These are phyloP conservation scores for Nycteola revayana DNA, from an alignment of 2,888 invertebrate species.

Conservation along the genomic window DNA sequence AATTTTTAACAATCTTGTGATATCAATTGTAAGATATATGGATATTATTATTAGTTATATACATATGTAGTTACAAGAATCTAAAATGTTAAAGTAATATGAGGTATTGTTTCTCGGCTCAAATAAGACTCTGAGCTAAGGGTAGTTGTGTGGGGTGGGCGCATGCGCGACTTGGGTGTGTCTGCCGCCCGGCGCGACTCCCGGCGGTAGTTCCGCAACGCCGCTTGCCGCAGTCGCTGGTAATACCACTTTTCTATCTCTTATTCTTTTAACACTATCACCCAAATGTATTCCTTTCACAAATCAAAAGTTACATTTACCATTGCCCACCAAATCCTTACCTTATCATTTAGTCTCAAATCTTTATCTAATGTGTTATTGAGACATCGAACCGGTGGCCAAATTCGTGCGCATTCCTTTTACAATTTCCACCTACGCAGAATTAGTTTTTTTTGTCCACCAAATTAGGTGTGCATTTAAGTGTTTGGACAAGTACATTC, in stretches of 20 bases:
- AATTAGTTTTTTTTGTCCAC: slow-evolving; percentile 37
- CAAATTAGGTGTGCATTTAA: slow-evolving; percentile 12
- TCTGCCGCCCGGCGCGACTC: slow-evolving; percentile 53
- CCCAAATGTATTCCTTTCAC: too few relatives aligned
- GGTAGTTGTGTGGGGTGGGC: slow-evolving; percentile 43
- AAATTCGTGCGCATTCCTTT: slow-evolving; percentile 51
- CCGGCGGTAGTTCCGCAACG: slow-evolving; percentile 66
- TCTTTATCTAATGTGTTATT: slow-evolving; percentile 19
- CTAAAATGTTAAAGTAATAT: slow-evolving; percentile 24
- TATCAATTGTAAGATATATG: too few relatives aligned
- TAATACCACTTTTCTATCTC: slow-evolving; percentile 37
- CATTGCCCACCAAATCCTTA: slow-evolving; percentile 5
- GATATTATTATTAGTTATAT: too few relatives aligned
- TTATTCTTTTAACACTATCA: too few relatives aligned
- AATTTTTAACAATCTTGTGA: too few relatives aligned
- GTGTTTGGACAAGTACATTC: slow-evolving; percentile 9
- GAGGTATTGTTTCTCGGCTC: slow-evolving; percentile 29
- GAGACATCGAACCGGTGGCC: slow-evolving; percentile 30
- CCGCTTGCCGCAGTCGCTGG: slow-evolving; percentile 42
- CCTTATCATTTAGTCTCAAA: slow-evolving; percentile 9
- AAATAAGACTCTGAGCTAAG: slow-evolving; percentile 31
- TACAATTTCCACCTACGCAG: slow-evolving; percentile 55
- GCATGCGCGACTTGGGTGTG: slow-evolving; percentile 78
- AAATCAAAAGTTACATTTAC: too few relatives aligned
- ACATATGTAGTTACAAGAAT: too few relatives aligned